Base-by-base conservation (phyloP, 2,888 invertebrate species). In the Charanyca ferruginea region DNA sequence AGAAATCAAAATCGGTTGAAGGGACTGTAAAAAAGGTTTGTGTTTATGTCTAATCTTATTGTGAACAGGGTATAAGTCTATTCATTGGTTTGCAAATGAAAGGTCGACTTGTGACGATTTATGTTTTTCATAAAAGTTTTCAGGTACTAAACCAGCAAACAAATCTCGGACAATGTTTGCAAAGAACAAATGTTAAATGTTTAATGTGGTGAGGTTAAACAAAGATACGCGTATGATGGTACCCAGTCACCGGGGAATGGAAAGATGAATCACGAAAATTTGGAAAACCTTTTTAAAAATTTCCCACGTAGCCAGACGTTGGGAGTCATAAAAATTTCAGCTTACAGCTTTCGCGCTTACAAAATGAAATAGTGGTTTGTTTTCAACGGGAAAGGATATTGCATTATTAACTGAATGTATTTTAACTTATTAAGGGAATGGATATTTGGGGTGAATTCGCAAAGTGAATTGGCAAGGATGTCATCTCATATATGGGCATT, bases 321-420 rank as follows among this genome's bases (percentile, higher is more conserved):
- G 85, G 83, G 82, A 87, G 85, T 89, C 88, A 89, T 92, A 90
- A 92, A 92, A 90, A 81, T 89, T 92, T 93, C 90, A 91, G 84
- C 86, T 86, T 85, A 89, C 86, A 82, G 89, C 88, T 89, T 90
- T 88, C 87, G 86, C 85, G 87, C 86, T 88, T 87, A 84, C 86
- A 82, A 90, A 90, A 91, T 91, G 89, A 90, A 88, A 90, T 90
- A 90, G 86, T 86, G 87, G 85, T 86, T 85, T 89, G 87, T 87
- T 90, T 89, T 89, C 81, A 81, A 82, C 83, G 64, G 64, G 41
- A 70, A 80, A 74, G 76, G 73, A 78, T 80, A 79, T 76, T 79
- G 73, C 55, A 84, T 83, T 88, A 86, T 85, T 84, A 86, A 84
- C 80, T 80, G 79, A 81, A 83, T 76, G 83, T 73, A 73, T 80